Conservation (phyloP, 2,113 vertebrate species). For the Triplophysa siluroides region DNA sequence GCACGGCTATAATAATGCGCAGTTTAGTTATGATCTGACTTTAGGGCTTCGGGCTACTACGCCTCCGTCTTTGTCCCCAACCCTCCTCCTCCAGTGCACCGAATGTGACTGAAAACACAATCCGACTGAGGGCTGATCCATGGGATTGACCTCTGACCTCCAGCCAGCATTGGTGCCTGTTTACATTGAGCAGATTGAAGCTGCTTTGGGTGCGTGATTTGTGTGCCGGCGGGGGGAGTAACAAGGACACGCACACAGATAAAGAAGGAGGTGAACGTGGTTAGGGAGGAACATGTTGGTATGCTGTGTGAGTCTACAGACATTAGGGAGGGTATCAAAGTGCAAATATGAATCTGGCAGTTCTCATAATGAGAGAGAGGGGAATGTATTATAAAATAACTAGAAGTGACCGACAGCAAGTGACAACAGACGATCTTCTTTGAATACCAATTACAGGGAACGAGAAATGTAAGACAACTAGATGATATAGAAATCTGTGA, state of each 20-base stretch:
- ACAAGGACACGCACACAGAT: constrained; percentile 43
- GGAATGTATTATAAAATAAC: constrained; percentile 87
- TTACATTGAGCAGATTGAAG: constrained; percentile 73
- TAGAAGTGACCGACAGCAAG: constrained; percentile 87
- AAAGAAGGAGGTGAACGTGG: constrained; percentile 31
- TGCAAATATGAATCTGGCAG: constrained; percentile 95
- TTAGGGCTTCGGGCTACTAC: constrained; percentile 57
- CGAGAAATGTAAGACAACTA: not conserved
- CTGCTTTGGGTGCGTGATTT: constrained; percentile 60
- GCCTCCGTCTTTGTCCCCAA: constrained; percentile 56
- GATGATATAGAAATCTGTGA: not conserved
- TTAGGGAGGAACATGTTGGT: constrained; percentile 71
- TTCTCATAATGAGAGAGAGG: constrained; percentile 91
- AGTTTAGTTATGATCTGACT: constrained; percentile 66
- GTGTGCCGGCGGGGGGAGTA: not conserved
- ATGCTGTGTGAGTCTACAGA: constrained; percentile 82
- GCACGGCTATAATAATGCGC: constrained; percentile 68
- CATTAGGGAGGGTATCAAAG: constrained; percentile 91
- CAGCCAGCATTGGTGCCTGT: constrained; percentile 68
- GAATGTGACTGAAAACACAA: constrained; percentile 68
- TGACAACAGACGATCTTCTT: constrained; percentile 82
- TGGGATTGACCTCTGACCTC: constrained; percentile 73
- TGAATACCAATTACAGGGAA: constrained; percentile 87
- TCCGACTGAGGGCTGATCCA: constrained; percentile 73
- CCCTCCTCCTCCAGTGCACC: constrained; percentile 53